Conservation (phyloP, 2,888 invertebrate genomes). For the Elegia similella region DNA sequence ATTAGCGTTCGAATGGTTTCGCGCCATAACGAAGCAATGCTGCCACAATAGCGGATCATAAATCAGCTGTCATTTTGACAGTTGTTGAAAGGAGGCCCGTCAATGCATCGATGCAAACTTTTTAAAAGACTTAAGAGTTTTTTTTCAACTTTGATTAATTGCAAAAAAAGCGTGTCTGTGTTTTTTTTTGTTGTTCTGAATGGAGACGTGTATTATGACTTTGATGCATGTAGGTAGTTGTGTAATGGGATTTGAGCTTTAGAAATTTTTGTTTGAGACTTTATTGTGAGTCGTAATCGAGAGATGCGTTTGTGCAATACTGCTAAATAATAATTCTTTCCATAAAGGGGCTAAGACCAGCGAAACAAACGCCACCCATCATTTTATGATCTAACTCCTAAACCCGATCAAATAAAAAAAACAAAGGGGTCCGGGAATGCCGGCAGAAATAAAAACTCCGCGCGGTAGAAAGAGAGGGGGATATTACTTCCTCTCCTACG, state of each 20-base stretch:
- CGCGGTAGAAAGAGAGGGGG: too few relatives aligned
- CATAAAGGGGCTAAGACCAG: too few relatives aligned
- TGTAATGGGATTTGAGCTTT: conserved; percentile 21
- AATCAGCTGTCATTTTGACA: conserved; percentile 77
- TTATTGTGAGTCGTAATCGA: conserved; percentile 1
- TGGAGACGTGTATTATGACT: conserved; percentile 42
- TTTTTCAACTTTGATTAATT: conserved; percentile 69
- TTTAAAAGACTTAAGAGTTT: conserved; percentile 52
- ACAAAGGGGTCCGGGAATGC: too few relatives aligned
- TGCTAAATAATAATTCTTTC: too few relatives aligned
- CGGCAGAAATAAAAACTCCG: too few relatives aligned
- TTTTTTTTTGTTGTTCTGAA: conserved; percentile 41
- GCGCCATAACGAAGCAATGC: conserved; percentile 72
- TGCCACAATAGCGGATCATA: conserved; percentile 75
- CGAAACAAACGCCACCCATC: too few relatives aligned
- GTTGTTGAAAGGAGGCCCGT: conserved; percentile 72
- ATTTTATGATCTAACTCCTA: too few relatives aligned
- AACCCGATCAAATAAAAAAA: too few relatives aligned
- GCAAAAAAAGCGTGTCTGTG: conserved; percentile 50
- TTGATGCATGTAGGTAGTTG: conserved; percentile 18
- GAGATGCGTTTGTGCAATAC: neutral
- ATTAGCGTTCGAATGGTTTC: conserved; percentile 72
- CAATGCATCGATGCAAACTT: conserved; percentile 77
- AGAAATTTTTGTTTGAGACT: conserved; percentile 13
- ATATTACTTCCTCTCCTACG: too few relatives aligned